Evolutionary conservation across 1,140 invertebrate species (phyloP).

Genomic region (Pseudomyrmex cubaensis): DNA sequence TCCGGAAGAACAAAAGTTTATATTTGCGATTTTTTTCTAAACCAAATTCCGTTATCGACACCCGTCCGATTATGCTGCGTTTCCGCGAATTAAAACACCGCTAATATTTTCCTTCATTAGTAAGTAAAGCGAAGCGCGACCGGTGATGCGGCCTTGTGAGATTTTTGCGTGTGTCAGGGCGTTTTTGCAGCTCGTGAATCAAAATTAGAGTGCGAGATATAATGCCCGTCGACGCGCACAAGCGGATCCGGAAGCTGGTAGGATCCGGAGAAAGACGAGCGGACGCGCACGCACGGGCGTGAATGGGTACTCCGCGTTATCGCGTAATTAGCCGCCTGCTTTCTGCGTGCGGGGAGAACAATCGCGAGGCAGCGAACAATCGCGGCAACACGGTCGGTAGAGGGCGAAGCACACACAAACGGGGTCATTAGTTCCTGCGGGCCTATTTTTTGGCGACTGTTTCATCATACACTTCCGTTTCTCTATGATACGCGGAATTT

Average conservation of each 20-base stretch:
- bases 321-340: constrained; percentile 26
- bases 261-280: constrained; percentile 15
- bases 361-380: constrained; percentile 28
- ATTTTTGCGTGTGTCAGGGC: constrained; percentile 15
- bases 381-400: neutral
- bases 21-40: no score
- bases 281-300: constrained; percentile 20
- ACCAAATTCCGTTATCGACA: no score
- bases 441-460: neutral
- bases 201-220: constrained; percentile 46
- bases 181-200: constrained; percentile 48
- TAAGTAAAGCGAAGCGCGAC: neutral
- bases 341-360: constrained; percentile 8
- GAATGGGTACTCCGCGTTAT: constrained; percentile 28
- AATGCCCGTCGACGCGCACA: constrained; percentile 13
- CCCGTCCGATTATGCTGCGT: constrained; percentile 19
- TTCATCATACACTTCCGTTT: neutral
- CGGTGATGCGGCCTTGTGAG: neutral
- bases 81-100: neutral
- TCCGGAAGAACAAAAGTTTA: no score
- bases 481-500: neutral
- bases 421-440: constrained; percentile 1
- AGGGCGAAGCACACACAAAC: neutral
- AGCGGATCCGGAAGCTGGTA: constrained; percentile 38
- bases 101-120: constrained; percentile 24